Conservation (phyloP, 2,888 invertebrate genomes). For the Harpalus rufipes region DNA sequence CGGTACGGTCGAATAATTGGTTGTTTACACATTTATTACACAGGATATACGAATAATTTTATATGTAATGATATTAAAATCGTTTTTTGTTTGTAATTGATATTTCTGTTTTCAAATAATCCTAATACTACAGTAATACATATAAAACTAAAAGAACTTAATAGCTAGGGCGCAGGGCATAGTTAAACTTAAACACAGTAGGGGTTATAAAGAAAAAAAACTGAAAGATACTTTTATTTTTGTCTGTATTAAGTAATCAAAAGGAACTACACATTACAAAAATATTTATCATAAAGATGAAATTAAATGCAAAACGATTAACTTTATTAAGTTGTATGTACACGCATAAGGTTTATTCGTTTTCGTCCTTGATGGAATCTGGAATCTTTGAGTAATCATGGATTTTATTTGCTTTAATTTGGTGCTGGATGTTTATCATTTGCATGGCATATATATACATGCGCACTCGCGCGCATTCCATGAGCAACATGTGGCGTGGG, state of each 20-base stretch:
- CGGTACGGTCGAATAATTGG: too few species aligned
- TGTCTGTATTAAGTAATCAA: background rate
- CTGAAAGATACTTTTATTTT: background rate
- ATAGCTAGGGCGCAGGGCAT: too few species aligned
- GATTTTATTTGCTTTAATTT: background rate
- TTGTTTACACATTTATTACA: too few species aligned
- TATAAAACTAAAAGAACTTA: too few species aligned
- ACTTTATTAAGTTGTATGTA: background rate
- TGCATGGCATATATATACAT: background rate
- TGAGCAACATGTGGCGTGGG: conserved; percentile 17
- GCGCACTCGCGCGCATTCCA: conserved; percentile 6
- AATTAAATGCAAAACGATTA: background rate
- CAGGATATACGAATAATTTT: too few species aligned
- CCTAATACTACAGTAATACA: too few species aligned
- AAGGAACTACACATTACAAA: background rate
- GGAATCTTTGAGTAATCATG: background rate
- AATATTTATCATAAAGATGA: background rate
- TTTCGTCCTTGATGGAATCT: background rate
- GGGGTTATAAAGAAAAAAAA: too few species aligned
- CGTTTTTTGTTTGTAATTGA: too few species aligned
- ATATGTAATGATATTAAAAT: too few species aligned
- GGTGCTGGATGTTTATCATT: conserved; percentile 10
- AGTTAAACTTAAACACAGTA: too few species aligned
- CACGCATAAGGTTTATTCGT: background rate
- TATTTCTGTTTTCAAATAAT: too few species aligned